A percentile compares a stretch with the other conserved stretches of the same genome.
These are phyloP conservation scores for Lydus trimaculatus DNA, from an alignment of 2,888 invertebrate species.

Conservation along the genomic window DNA sequence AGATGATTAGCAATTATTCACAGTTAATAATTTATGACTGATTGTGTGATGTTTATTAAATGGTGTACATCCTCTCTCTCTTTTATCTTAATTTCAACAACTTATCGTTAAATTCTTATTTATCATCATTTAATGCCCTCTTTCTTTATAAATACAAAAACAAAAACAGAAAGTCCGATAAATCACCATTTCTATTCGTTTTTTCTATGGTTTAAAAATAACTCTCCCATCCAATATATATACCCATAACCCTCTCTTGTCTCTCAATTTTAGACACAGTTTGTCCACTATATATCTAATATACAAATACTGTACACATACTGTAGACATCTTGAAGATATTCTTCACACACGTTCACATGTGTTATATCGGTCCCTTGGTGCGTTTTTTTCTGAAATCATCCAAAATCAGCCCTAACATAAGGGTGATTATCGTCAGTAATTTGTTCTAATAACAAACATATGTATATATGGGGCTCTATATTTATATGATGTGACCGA, in stretches of 20 bases:
- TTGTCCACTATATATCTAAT: slow-evolving; percentile 51
- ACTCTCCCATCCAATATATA: too few relatives aligned
- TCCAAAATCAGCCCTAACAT: slow-evolving; percentile 27
- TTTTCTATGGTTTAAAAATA: slow-evolving; percentile 49
- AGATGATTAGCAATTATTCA: slow-evolving; percentile 30
- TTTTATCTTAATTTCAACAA: slow-evolving; percentile 10
- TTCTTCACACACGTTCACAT: slow-evolving; percentile 58
- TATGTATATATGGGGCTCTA: slow-evolving; percentile 47
- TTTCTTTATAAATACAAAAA: neutral
- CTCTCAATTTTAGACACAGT: slow-evolving; percentile 30
- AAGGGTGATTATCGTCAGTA: slow-evolving; percentile 32
- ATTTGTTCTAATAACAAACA: slow-evolving; percentile 36
- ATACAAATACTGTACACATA: slow-evolving; percentile 22
- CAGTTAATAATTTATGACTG: slow-evolving; percentile 31
- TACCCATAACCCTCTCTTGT: slow-evolving; percentile 50
- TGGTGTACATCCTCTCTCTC: slow-evolving; percentile 13
- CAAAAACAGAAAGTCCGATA: slow-evolving; percentile 40
- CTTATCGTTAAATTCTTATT: slow-evolving; percentile 4
- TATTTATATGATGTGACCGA: slow-evolving; percentile 53
- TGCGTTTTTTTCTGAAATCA: slow-evolving; percentile 13
- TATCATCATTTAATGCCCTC: neutral
- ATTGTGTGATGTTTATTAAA: slow-evolving; percentile 19
- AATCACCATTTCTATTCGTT: slow-evolving; percentile 35
- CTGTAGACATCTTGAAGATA: slow-evolving; percentile 50
- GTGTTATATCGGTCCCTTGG: slow-evolving; percentile 48